Conservation (phyloP, 2,113 vertebrate species). For the Geococcyx californianus region DNA sequence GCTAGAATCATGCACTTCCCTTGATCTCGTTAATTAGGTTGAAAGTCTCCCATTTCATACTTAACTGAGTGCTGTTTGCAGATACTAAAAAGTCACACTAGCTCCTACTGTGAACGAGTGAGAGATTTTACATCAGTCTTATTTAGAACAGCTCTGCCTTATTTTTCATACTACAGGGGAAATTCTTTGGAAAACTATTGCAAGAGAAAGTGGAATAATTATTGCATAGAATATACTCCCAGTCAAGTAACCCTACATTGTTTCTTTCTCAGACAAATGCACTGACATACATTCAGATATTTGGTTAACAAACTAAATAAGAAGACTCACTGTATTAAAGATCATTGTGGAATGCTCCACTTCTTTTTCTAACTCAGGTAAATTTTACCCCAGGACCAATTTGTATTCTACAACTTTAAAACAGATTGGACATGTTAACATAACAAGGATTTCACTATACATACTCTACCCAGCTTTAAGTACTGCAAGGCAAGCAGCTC, state of each 20-base stretch:
- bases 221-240: neutral
- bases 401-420: neutral
- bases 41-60: neutral
- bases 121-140: neutral
- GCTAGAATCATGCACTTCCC: neutral
- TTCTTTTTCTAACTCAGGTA: neutral
- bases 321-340: neutral
- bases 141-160: neutral
- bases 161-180: neutral
- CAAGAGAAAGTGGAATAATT: neutral
- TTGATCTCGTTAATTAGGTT: neutral
- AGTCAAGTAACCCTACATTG: neutral
- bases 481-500: neutral
- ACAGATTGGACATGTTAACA: neutral
- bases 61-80: neutral
- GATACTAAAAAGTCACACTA: neutral
- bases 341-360: neutral
- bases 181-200: neutral
- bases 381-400: neutral
- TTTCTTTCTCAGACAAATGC: neutral
- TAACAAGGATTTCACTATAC: neutral
- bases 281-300: neutral
- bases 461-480: neutral
- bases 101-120: neutral
- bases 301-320: neutral